phyloP scores from a whole-genome alignment of 2,888 invertebrate species.

The Calliopum simillimum region DNA sequence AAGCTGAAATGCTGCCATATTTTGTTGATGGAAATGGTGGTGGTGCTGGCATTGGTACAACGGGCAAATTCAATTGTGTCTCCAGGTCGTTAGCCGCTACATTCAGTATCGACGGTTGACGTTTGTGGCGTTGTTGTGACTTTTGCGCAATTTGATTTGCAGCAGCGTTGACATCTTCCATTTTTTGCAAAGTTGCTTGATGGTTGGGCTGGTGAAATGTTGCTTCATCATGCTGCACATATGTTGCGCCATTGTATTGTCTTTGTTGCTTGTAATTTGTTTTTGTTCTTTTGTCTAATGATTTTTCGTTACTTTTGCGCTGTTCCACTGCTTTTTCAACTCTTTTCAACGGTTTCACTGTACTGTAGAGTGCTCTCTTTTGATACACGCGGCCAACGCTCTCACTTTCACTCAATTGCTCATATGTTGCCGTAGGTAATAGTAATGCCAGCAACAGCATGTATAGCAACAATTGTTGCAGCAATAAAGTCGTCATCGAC shows the following conservation, averaged over 20 bases:
- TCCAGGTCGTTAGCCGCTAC: slow-evolving; percentile 19
- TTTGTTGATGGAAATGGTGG: slow-evolving; percentile 55
- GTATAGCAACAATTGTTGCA: slow-evolving; percentile 45
- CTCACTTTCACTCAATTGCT: background rate
- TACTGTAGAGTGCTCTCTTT: background rate
- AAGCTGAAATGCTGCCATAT: slow-evolving; percentile 50
- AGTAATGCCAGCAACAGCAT: slow-evolving; percentile 45
- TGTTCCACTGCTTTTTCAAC: background rate
- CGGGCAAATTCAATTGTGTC: slow-evolving; percentile 54
- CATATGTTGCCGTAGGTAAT: slow-evolving; percentile 26
- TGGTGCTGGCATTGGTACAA: slow-evolving; percentile 60
- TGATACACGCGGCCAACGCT: background rate
- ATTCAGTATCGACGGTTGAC: background rate
- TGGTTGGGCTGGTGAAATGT: too few relatives aligned
- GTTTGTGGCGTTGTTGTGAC: background rate
- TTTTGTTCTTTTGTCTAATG: background rate
- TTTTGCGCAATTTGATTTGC: too few relatives aligned
- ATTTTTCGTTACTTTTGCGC: background rate
- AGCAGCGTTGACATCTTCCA: background rate
- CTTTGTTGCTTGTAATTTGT: background rate
- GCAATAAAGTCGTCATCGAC: slow-evolving; percentile 49
- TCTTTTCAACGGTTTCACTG: background rate
- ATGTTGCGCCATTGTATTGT: background rate
- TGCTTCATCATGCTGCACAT: background rate
- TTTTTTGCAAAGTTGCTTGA: background rate